Evolutionary conservation across 2,888 invertebrate species (phyloP), one percentile per base, ranked within the genome.

Genomic region (Caenorhabditis sp.): DNA sequence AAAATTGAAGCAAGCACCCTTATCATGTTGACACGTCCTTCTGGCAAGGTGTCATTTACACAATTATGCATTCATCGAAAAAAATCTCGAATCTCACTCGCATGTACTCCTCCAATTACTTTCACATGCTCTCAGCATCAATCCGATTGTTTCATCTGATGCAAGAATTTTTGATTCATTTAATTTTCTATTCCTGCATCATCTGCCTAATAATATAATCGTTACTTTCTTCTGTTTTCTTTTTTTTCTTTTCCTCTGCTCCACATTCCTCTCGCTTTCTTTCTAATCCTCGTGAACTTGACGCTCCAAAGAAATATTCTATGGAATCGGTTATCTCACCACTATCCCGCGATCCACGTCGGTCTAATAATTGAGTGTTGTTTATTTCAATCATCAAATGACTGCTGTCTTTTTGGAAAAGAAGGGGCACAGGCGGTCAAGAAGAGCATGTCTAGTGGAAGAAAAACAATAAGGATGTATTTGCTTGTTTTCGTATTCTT

Each of bases 251-350:
- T 8, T 61, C 19, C 47, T 19, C n/a, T n/a, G n/a, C n/a, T 47
- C 47, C 47, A 47, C 47, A 47, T 47, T 47, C 14, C 22, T 44
- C n/a, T 38, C 22, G 26, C 41, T 66, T 19, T 19, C 19, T 31
- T 56, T 66, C 35, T 77, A 77, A 77, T 77, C 69, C 77, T 77
- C 59, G 63, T 69, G 68, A 77, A 79, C 70, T 64, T 70, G 63
- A 79, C 70, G 70, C 44, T 56, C 31, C 66, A 19, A 47, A 47
- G 47, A 19, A 6, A 24, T 22, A 68, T 79, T 70, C 59, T 47
- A 35, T 66, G 66, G 56, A 49, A 74, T 61, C 56, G 44, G 35
- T 44, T 19, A 24, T 61, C n/a, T 1, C 41, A 28, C 41, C 63
- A 38, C 38, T 38, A 7, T 38, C 12, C n/a, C 19, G 31, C 26